Percentiles rank a stretch among this genome's conserved stretches.
Conservation (phyloP, 2,888 invertebrate species). For the Drosophila anomelani region DNA sequence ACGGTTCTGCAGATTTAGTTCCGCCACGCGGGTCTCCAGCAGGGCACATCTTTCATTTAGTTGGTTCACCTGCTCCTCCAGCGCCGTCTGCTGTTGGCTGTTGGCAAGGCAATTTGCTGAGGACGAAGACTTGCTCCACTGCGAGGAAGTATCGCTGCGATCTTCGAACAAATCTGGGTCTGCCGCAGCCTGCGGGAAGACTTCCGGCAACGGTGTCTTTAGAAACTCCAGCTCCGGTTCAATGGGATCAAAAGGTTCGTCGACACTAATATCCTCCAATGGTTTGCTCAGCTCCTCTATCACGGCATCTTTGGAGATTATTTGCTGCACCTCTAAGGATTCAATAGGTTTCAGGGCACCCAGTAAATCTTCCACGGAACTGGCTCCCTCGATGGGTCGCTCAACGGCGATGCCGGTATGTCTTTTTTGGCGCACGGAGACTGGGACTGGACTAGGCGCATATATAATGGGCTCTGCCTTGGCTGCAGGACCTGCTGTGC, state of each 20-base stretch:
- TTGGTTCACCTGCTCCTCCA: slow-evolving; percentile 78
- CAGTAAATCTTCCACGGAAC: slow-evolving; percentile 72
- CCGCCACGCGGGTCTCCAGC: slow-evolving; percentile 83
- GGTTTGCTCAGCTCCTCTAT: slow-evolving; percentile 42
- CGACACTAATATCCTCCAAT: slow-evolving; percentile 20
- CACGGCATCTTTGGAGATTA: slow-evolving; percentile 40
- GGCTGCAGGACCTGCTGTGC: slow-evolving; percentile 41
- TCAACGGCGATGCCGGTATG: slow-evolving; percentile 67
- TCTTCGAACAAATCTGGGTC: slow-evolving; percentile 68
- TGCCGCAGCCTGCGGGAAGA: slow-evolving; percentile 1
- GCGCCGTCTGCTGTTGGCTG: slow-evolving; percentile 59
- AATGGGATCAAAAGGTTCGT: slow-evolving; percentile 70
- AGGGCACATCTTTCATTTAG: slow-evolving; percentile 81
- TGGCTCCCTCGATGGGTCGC: slow-evolving; percentile 80
- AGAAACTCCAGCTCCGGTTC: slow-evolving; percentile 79
- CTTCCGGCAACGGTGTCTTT: slow-evolving; percentile 70
- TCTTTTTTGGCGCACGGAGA: slow-evolving; percentile 58
- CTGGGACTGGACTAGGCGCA: slow-evolving; percentile 87
- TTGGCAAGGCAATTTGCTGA: slow-evolving; percentile 60
- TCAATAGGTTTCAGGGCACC: slow-evolving; percentile 54
- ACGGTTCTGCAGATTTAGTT: slow-evolving; percentile 82
- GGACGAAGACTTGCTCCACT: slow-evolving; percentile 83
- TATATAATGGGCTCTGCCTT: slow-evolving; percentile 89
- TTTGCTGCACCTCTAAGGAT: slow-evolving; percentile 43
- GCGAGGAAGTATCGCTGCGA: slow-evolving; percentile 82